phyloP scores from a whole-genome alignment of 2,888 invertebrate genomes.

The Hesperia comma region DNA sequence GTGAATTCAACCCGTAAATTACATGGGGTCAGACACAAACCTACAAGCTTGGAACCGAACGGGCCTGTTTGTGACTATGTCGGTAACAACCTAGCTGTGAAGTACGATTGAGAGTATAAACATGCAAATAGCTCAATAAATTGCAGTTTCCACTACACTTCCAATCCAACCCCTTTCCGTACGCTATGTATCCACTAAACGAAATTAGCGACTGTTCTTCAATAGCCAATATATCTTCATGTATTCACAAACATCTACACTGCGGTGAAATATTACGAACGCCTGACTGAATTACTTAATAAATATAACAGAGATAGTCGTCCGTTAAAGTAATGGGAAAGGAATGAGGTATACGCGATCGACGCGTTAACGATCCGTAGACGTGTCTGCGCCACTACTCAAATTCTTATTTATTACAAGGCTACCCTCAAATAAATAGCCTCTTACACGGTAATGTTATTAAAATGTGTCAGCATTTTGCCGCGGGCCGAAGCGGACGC shows the following conservation, averaged over 20 bases:
- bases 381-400: constrained; percentile 72
- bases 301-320: constrained; percentile 47
- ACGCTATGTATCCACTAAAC: constrained; percentile 29
- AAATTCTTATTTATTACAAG: constrained; percentile 79
- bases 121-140: constrained; percentile 35
- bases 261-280: constrained; percentile 35
- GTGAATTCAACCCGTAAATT: constrained; percentile 73
- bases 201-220: constrained; percentile 35
- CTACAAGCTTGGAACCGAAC: constrained; percentile 59
- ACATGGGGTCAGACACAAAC: constrained; percentile 70
- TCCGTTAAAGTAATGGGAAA: constrained; percentile 61
- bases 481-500: constrained; percentile 58
- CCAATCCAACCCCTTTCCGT: constrained; percentile 28
- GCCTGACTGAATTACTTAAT: constrained; percentile 41
- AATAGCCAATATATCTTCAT: constrained; percentile 29
- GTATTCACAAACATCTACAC: constrained; percentile 36
- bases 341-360: constrained; percentile 70
- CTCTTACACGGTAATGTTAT: constrained; percentile 81
- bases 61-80: constrained; percentile 67
- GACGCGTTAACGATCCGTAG: constrained; percentile 71
- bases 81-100: constrained; percentile 57
- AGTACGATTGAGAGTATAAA: constrained; percentile 55
- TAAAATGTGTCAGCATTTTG: constrained; percentile 84
- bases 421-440: constrained; percentile 79
- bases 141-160: constrained; percentile 34